A percentile compares a stretch with the other conserved stretches of the same genome.
These are phyloP conservation scores for Arge pagana DNA, from an alignment of 2,888 invertebrate genomes.

Conservation along the genomic window DNA sequence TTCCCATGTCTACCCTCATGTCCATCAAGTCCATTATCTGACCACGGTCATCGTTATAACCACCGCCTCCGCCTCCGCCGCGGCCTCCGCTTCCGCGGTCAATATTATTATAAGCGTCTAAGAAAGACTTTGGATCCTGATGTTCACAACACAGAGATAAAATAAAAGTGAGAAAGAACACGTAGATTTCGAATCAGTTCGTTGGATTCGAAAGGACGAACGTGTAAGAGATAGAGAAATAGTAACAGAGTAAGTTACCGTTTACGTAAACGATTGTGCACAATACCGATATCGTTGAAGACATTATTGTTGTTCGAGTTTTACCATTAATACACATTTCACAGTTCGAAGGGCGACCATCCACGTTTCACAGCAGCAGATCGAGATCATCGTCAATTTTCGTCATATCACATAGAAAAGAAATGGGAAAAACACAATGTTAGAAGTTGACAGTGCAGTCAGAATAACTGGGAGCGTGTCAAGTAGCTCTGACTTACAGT, in stretches of 20 bases:
- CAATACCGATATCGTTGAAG: too few relatives aligned
- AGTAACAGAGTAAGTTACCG: too few relatives aligned
- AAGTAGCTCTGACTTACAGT: too few relatives aligned
- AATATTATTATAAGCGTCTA: slow-evolving; percentile 58
- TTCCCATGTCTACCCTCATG: slow-evolving; percentile 57
- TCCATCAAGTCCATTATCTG: slow-evolving; percentile 58
- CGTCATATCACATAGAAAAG: slow-evolving; percentile 60
- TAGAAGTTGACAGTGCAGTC: too few relatives aligned
- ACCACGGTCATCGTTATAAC: slow-evolving; percentile 54
- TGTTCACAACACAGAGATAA: slow-evolving; percentile 5
- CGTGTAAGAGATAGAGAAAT: too few relatives aligned
- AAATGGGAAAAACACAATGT: slow-evolving; percentile 58
- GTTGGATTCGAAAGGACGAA: too few relatives aligned
- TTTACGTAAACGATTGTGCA: too few relatives aligned
- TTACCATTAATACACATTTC: slow-evolving; percentile 47
- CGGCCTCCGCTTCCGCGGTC: slow-evolving; percentile 52
- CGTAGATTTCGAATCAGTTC: background rate
- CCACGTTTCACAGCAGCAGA: slow-evolving; percentile 57
- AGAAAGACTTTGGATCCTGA: slow-evolving; percentile 59
- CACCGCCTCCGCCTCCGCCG: slow-evolving; percentile 50
- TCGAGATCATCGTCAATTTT: slow-evolving; percentile 58
- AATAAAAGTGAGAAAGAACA: background rate
- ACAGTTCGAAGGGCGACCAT: slow-evolving; percentile 53
- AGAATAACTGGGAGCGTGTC: too few relatives aligned
- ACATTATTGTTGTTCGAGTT: slow-evolving; percentile 30